A percentile compares a stretch with the other conserved stretches of the same genome.
Evolutionary conservation across 2,888 invertebrate species (phyloP).

Genomic region (Osedax frankpressi): DNA sequence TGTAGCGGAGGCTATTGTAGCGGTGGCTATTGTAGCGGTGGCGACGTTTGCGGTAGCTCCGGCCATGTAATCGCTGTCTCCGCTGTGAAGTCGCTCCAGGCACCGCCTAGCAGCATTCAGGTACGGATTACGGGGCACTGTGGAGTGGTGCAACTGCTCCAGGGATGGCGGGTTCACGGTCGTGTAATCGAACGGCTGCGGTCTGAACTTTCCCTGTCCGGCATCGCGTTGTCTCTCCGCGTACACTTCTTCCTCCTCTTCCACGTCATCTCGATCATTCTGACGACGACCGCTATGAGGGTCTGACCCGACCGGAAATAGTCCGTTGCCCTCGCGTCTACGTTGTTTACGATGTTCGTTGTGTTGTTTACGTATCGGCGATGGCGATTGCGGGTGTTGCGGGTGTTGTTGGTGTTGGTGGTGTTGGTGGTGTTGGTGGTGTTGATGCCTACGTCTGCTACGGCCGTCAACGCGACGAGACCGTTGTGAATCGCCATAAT

Average conservation of each 20-base stretch:
- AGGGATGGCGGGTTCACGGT: background rate
- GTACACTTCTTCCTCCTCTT: background rate
- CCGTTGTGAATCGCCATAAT: too few relatives aligned
- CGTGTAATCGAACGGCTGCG: background rate
- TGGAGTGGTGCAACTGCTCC: background rate
- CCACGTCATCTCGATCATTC: background rate
- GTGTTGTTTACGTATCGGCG: background rate
- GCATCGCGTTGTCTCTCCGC: background rate
- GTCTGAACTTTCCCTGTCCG: background rate
- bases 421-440: background rate
- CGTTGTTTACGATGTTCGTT: too few relatives aligned
- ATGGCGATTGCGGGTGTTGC: background rate
- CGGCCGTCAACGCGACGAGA: too few relatives aligned
- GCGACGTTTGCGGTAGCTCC: background rate
- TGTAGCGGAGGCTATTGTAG: background rate
- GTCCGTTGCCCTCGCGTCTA: too few relatives aligned
- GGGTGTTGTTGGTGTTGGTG: background rate
- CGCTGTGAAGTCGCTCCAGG: background rate
- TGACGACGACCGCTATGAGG: too few relatives aligned
- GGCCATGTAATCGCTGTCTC: background rate
- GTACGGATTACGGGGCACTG: background rate
- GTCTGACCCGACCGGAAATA: too few relatives aligned
- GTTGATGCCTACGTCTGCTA: background rate
- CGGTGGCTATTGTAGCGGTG: background rate
- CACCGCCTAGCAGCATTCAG: background rate